phyloP scores from a whole-genome alignment of 2,113 vertebrate genomes.

The Polypterus senegalus region DNA sequence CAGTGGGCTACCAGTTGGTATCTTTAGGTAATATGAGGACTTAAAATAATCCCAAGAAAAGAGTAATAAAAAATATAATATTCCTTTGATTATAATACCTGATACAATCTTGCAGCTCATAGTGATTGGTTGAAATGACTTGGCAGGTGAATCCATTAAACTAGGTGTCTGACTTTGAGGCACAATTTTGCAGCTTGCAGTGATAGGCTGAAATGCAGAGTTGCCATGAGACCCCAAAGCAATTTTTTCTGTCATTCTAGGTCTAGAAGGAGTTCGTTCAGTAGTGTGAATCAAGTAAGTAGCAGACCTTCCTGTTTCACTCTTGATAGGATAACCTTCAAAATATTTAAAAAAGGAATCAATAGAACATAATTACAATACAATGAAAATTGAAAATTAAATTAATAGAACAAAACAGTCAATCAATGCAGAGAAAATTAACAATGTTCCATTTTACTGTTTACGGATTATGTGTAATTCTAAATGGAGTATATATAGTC shows the following conservation, averaged over 20 bases:
- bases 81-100: constrained; percentile 47
- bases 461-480: too few species aligned
- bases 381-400: not conserved
- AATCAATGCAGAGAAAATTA: too few species aligned
- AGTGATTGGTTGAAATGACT: constrained; percentile 94
- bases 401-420: not conserved
- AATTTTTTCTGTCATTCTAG: constrained; percentile 67
- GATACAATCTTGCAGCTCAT: constrained; percentile 99
- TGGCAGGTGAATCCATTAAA: constrained; percentile 84
- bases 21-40: too few species aligned
- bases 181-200: constrained; percentile 91
- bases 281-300: constrained; percentile 58
- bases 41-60: too few species aligned
- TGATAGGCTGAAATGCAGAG: constrained; percentile 97
- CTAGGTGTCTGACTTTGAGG: constrained; percentile 75
- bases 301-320: constrained; percentile 53
- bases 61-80: too few species aligned
- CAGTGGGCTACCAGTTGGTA: too few species aligned
- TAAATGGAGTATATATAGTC: too few species aligned
- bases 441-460: too few species aligned
- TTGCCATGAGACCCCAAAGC: constrained; percentile 82
- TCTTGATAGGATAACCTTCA: constrained; percentile 55
- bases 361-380: not conserved
- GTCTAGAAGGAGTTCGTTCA: constrained; percentile 76
- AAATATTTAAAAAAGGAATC: constrained; percentile 5